These are phyloP conservation scores for Drosophila trichaetosa DNA, from an alignment of 2,888 invertebrate genomes.

Conservation along the genomic window DNA sequence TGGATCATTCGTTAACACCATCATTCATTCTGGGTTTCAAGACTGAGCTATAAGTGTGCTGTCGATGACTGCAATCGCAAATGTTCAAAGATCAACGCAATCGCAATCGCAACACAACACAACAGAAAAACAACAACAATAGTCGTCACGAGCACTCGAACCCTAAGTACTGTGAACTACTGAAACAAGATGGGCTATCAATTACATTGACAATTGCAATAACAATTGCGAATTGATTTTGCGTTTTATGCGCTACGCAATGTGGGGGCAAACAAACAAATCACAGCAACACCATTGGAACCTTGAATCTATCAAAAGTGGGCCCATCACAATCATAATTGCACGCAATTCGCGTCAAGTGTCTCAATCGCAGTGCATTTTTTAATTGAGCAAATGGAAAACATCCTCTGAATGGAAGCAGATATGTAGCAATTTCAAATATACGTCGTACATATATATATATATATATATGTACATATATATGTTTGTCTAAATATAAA, in stretches of 20 bases:
- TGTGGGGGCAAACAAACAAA: constrained; percentile 64
- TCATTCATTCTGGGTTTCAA: background rate
- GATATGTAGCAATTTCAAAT: constrained; percentile 10
- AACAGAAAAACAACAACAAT: constrained; percentile 9
- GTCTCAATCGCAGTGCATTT: constrained; percentile 55
- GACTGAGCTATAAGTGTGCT: background rate
- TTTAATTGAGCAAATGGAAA: constrained; percentile 44
- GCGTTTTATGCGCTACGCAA: constrained; percentile 58
- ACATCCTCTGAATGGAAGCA: constrained; percentile 36
- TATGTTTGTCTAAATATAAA: constrained; percentile 20
- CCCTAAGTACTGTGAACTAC: background rate
- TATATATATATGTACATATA: background rate
- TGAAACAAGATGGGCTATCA: constrained; percentile 40
- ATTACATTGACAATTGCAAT: constrained; percentile 49
- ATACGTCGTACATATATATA: background rate
- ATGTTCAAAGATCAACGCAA: constrained; percentile 23
- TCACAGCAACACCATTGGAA: constrained; percentile 48
- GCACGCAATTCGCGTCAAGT: constrained; percentile 66
- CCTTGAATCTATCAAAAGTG: constrained; percentile 53
- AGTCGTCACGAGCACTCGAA: background rate
- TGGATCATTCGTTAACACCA: constrained; percentile 8
- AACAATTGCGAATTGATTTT: constrained; percentile 52
- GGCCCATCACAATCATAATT: constrained; percentile 30
- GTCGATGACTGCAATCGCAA: constrained; percentile 16
- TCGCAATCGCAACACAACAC: constrained; percentile 1